Conservation (phyloP, 2,888 invertebrate genomes). For the Unio pictorum region DNA sequence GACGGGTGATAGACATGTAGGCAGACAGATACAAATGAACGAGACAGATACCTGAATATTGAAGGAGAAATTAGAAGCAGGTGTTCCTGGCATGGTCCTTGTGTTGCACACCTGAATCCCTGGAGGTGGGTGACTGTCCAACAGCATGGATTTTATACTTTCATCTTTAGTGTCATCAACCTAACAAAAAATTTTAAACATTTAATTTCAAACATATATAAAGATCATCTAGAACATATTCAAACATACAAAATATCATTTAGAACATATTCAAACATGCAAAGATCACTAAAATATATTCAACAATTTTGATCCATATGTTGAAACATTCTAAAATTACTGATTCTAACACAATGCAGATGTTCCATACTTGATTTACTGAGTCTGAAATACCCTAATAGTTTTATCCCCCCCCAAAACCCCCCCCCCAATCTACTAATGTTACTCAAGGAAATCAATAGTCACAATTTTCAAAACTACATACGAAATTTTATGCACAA, state of each 20-base stretch:
- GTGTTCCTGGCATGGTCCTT: conserved; percentile 80
- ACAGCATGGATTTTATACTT: conserved; percentile 81
- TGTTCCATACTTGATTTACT: too few species aligned
- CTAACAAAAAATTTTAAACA: conserved; percentile 66
- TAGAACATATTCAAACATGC: neutral
- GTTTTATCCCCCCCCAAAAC: too few species aligned
- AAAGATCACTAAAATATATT: neutral
- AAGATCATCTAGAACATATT: neutral
- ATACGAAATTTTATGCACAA: too few species aligned
- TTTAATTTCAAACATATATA: neutral
- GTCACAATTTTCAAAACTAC: too few species aligned
- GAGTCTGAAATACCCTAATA: too few species aligned
- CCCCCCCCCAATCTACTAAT: too few species aligned
- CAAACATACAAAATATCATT: neutral
- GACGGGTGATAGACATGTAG: too few species aligned
- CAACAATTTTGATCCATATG: too few species aligned
- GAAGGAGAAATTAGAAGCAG: conserved; percentile 50
- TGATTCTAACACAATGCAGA: too few species aligned
- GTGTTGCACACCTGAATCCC: conserved; percentile 87
- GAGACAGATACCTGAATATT: conserved; percentile 66
- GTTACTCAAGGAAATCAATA: too few species aligned
- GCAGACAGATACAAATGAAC: too few species aligned
- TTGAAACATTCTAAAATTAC: too few species aligned
- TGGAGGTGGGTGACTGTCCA: conserved; percentile 82
- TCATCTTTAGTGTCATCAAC: conserved; percentile 88